phyloP scores from a whole-genome alignment of 1,140 invertebrate genomes.

The Psix sp. region DNA sequence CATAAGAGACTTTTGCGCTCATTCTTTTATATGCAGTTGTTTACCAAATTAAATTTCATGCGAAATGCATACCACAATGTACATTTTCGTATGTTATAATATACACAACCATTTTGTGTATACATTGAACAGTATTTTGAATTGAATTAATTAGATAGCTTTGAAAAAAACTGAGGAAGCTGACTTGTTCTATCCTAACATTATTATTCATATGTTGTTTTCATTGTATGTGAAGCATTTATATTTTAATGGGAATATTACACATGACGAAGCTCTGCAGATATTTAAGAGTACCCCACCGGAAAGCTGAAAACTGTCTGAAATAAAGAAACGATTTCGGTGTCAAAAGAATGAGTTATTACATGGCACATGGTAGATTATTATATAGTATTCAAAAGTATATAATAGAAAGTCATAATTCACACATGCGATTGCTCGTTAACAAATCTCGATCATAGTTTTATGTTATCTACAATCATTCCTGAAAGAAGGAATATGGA shows the following conservation, averaged over 20 bases:
- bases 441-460: no score
- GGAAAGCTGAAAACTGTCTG: constrained; percentile 77
- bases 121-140: constrained; percentile 54
- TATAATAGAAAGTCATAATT: constrained; percentile 39
- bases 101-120: constrained; percentile 61
- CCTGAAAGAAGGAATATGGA: constrained; percentile 44
- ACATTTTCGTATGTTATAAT: constrained; percentile 46
- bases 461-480: constrained; percentile 31
- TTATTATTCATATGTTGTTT: constrained; percentile 26
- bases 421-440: constrained; percentile 5
- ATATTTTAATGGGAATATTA: constrained; percentile 68
- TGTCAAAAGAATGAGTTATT: constrained; percentile 60
- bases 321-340: constrained; percentile 75
- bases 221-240: constrained; percentile 60
- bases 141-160: constrained; percentile 55
- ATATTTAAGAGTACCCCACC: constrained; percentile 72
- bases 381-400: constrained; percentile 34
- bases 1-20: constrained; percentile 44
- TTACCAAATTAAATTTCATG: constrained; percentile 34
- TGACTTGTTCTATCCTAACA: constrained; percentile 40
- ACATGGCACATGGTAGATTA: constrained; percentile 15
- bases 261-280: constrained; percentile 71
- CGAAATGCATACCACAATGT: constrained; percentile 31
- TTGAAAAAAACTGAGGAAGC: constrained; percentile 54
- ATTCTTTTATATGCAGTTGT: constrained; percentile 29